These are phyloP conservation scores for pig (Sus scrofa) DNA, from an alignment of 2,113 vertebrate genomes.

Conservation along the genomic window T2T-Sscrofa CM000828.6:30887501-30888000, in stretches of 20 bases:
- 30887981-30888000: constrained; percentile 39
- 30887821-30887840: not conserved
- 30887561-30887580: not conserved
- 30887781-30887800: not conserved
- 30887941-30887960: not conserved
- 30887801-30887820: not conserved
- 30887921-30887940: constrained; percentile 30
- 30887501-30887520: not conserved
- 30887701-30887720: not conserved
- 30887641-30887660: not conserved
- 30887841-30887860: not conserved
- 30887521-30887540: not conserved
- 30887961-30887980: not conserved
- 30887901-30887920: not conserved
- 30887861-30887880: not conserved
- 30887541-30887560: not conserved
- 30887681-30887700: not conserved
- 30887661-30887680: not conserved
- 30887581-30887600: not conserved
- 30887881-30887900: not conserved
- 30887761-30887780: not conserved
- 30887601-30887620: not conserved
- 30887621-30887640: not conserved
- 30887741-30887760: not conserved
- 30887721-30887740: not conserved